Base-by-base conservation (phyloP, 2,113 vertebrate species). In the Boulengerochromis microlepis region DNA sequence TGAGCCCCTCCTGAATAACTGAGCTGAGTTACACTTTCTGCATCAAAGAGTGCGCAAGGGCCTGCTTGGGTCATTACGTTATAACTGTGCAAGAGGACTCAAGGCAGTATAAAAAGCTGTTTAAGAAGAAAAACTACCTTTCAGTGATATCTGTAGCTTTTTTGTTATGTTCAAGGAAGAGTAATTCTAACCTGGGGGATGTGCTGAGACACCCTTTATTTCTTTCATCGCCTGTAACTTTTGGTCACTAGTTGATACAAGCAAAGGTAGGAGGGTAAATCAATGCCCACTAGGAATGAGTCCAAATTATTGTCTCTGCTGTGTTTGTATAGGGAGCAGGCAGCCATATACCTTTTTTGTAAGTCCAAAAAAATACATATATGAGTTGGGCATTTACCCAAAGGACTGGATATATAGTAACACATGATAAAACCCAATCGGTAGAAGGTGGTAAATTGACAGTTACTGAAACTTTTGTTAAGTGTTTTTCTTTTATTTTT, bases 401-500 rank as follows among this genome's bases (percentile, higher is more conserved):
- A 31, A 50, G 1, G 4, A 29, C 42, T 50, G 42, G 1, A 31
- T 31, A 50, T 47, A 11, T 1, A 5, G 10, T 29, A 50, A 50
- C 71, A 31, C 24, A 31, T 50, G 42, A 50, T 76, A 50, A 76
- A 47, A 50, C 16, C 13, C 26, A 69, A 19, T 78, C 7, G 0
- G 71, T 31, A 45, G 40, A 45, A 74, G 0, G 40, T 26, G 22
- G 38, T 16, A 42, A 45, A 24, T 18, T 74, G 5, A 26, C 13
- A 74, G 38, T 45, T 42, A 6, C 38, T 42, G 38, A 74, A 74
- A 74, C 38, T 74, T 45, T 45, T 6, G 13, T 71, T 0, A 40
- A 0, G 1, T 42, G 8, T 42, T 71, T 71, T 0, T 42, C 0
- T 71, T 71, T 71, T 71, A 0, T 15, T 71, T 35, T 40, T 71